A percentile compares a stretch with the other conserved stretches of the same genome.
Conservation (phyloP, 2,797 vertebrate genomes). For the Enteromius trimaculatus region DNA sequence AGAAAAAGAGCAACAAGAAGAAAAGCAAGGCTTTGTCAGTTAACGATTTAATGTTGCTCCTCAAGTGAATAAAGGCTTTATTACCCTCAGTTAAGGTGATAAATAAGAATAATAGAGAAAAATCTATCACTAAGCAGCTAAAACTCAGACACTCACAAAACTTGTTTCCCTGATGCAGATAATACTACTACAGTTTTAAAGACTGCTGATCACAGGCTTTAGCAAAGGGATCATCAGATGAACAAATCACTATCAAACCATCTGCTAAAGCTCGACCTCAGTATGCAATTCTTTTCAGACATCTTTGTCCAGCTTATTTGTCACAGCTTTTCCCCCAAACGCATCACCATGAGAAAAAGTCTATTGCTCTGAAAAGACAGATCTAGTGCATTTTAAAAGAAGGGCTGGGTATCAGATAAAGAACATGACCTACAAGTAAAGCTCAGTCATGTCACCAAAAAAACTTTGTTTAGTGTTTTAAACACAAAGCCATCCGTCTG, state of each 20-base stretch:
- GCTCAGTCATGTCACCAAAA: conserved; percentile 5
- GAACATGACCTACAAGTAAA: background rate
- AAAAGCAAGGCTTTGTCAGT: background rate
- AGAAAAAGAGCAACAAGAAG: background rate
- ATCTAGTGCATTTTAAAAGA: background rate
- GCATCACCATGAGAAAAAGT: conserved; percentile 15
- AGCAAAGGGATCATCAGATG: conserved; percentile 6
- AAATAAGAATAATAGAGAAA: conserved; percentile 47
- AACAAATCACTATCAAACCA: conserved; percentile 27
- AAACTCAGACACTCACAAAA: background rate
- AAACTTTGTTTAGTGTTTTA: conserved; percentile 10
- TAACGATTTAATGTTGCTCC: conserved; percentile 37
- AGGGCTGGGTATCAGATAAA: conserved; percentile 7
- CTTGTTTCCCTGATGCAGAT: background rate
- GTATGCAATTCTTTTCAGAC: conserved; percentile 30
- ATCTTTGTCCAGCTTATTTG: conserved; percentile 4
- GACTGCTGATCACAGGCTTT: conserved; percentile 1
- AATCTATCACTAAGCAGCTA: conserved; percentile 10
- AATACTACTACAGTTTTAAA: background rate
- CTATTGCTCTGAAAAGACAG: background rate
- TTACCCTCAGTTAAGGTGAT: conserved; percentile 41
- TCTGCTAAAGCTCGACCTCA: conserved; percentile 23
- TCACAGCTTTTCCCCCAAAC: background rate
- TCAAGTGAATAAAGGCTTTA: conserved; percentile 46
- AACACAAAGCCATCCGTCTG: background rate